Evolutionary conservation across 2,797 vertebrate species (phyloP), one percentile per base, ranked within the genome.

Genomic region (Gymnothorax javanicus): DNA sequence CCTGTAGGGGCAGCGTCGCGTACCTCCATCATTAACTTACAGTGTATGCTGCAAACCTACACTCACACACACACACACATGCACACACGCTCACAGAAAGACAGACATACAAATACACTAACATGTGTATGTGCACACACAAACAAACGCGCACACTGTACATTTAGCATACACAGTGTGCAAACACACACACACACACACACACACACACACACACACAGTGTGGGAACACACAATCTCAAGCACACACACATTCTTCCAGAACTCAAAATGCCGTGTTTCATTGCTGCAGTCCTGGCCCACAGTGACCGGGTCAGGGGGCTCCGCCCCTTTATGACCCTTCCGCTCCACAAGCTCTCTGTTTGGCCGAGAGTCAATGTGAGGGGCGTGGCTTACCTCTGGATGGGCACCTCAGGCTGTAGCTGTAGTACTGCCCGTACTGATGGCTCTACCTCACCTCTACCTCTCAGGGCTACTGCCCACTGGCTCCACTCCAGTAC

Each of bases 391-490:
- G 13, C 69, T 73, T 73, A 73, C 69, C 69, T 73, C 69, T 27
- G 69, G 69, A 15, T 33, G 69, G 69, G 69, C 69, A 33, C 8
- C 25, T 73, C 69, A 27, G 69, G 69, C 69, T 15, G 8, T 9
- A 73, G 69, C 69, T 33, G 7, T 1, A 73, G 69, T 33, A 15
- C 69, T 73, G 67, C 67, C 67, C 23, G 69, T 9, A 27, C 69
- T 73, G 25, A 73, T 33, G 27, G 69, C 69, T 73, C 69, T 73
- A 73, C 69, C 69, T 73, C 69, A 73, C 69, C 8, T 73, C 7
- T 73, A 73, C 69, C 69, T 73, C 69, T 73, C 69, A 73, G 69
- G 69, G 69, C 69, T 27, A 13, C 69, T 73, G 69, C 69, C 69
- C 69, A 73, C 69, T 27, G 69, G 11, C 25, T 9, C 69, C n/a